Evolutionary conservation across 2,797 vertebrate species (phyloP).

Genomic region (Eupleurogrammus muticus): DNA sequence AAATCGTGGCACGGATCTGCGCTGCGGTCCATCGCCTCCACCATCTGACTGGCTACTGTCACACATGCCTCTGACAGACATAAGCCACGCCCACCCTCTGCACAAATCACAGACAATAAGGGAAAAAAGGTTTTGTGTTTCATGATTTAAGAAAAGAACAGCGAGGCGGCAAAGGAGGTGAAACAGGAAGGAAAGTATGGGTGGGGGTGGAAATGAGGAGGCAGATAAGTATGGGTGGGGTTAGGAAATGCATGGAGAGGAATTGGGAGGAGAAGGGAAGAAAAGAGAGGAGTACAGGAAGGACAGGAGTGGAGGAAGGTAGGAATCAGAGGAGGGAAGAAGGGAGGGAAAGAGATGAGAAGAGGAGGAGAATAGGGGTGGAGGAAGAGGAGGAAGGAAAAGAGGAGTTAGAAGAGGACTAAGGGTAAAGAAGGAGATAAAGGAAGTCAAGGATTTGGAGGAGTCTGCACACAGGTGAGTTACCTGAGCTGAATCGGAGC

Average conservation of each 20-base stretch:
- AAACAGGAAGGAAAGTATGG: neutral
- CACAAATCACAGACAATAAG: slow-evolving; percentile 12
- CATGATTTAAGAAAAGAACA: neutral
- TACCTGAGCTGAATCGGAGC: slow-evolving; percentile 89
- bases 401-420: neutral
- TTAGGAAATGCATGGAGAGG: neutral
- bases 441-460: neutral
- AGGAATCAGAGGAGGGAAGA: neutral
- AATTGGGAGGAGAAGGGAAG: neutral
- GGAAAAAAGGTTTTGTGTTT: neutral
- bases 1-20: slow-evolving; percentile 95
- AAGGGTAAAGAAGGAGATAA: neutral
- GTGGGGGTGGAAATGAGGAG: neutral
- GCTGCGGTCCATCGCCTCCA: slow-evolving; percentile 91
- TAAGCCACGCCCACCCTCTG: slow-evolving; percentile 88
- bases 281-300: too few species aligned
- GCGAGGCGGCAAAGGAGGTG: neutral
- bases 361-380: neutral
- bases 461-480: neutral
- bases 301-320: neutral
- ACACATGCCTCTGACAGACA: slow-evolving; percentile 94
- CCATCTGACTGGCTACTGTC: slow-evolving; percentile 92
- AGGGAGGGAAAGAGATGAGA: too few species aligned
- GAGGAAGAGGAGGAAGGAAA: too few species aligned
- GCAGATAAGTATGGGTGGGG: neutral